Percentiles rank a stretch among this genome's conserved stretches.
phyloP scores from a whole-genome alignment of 2,888 invertebrate species.

The Rhyacophila evoluta region DNA sequence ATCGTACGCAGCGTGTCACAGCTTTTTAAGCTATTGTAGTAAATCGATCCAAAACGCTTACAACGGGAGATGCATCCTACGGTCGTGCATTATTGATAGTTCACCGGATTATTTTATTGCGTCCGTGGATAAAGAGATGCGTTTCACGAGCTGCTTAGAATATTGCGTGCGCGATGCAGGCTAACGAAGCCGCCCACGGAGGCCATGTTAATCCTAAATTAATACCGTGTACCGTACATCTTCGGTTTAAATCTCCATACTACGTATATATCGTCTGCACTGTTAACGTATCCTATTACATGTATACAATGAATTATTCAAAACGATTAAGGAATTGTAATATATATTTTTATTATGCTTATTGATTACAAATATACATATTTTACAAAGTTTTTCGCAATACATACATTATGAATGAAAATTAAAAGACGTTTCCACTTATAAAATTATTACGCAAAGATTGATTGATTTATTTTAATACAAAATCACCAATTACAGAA shows the following conservation, averaged over 20 bases:
- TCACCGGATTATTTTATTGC: not conserved
- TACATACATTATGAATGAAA: too few species aligned
- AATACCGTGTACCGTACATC: not conserved
- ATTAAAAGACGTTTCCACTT: too few species aligned
- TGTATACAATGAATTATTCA: not conserved
- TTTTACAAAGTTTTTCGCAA: too few species aligned
- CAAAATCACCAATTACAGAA: too few species aligned
- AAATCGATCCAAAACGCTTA: not conserved
- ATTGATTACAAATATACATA: too few species aligned
- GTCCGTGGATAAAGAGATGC: not conserved
- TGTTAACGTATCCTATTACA: too few species aligned
- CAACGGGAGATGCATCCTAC: not conserved
- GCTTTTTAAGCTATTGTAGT: not conserved
- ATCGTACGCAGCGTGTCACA: not conserved
- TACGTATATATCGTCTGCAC: too few species aligned
- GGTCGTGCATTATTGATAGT: not conserved
- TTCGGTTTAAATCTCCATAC: not conserved
- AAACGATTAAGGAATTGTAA: too few species aligned
- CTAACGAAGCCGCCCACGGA: not conserved
- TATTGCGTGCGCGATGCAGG: not conserved
- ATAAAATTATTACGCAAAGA: too few species aligned
- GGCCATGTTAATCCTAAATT: not conserved
- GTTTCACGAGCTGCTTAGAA: not conserved
- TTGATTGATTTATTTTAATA: too few species aligned
- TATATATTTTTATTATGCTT: too few species aligned